phyloP scores from a whole-genome alignment of 64 coral and sea anemone species.

The Montipora capricornis region DNA sequence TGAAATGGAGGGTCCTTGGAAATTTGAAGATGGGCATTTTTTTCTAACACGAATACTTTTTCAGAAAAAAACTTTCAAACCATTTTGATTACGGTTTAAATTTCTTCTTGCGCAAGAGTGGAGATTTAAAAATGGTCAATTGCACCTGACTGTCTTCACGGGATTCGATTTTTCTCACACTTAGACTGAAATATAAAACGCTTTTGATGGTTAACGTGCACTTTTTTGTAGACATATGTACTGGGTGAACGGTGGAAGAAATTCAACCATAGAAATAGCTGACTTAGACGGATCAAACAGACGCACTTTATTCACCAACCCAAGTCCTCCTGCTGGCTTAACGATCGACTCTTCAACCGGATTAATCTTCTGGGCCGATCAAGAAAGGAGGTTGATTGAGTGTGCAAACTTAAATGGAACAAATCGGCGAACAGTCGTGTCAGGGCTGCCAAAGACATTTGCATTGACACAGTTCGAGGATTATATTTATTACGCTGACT shows the following conservation, averaged over 20 bases:
- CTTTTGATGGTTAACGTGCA: too few species aligned
- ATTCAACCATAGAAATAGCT: conserved; percentile 80
- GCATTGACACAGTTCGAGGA: conserved; percentile 82
- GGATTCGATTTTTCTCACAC: too few species aligned
- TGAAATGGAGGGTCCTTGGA: too few species aligned
- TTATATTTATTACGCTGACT: conserved; percentile 95
- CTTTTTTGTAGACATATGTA: conserved; percentile 80
- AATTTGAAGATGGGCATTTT: too few species aligned
- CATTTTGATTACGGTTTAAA: too few species aligned
- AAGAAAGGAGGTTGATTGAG: conserved; percentile 78
- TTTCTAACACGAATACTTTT: too few species aligned
- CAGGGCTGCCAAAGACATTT: conserved; percentile 20
- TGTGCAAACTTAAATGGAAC: conserved; percentile 79
- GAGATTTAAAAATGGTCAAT: too few species aligned
- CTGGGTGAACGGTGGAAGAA: conserved; percentile 76
- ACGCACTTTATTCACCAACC: conserved; percentile 50
- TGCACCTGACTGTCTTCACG: too few species aligned
- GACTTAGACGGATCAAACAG: conserved; percentile 90
- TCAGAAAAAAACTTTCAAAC: too few species aligned
- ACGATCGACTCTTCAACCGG: conserved; percentile 81
- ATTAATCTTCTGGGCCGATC: conserved; percentile 90
- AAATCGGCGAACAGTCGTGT: conserved; percentile 59
- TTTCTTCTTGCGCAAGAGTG: too few species aligned
- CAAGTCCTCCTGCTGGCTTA: conserved; percentile 72
- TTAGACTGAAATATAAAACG: too few species aligned